Evolutionary conservation across 2,888 invertebrate species (phyloP).

Genomic region (Bedellia somnulentella): DNA sequence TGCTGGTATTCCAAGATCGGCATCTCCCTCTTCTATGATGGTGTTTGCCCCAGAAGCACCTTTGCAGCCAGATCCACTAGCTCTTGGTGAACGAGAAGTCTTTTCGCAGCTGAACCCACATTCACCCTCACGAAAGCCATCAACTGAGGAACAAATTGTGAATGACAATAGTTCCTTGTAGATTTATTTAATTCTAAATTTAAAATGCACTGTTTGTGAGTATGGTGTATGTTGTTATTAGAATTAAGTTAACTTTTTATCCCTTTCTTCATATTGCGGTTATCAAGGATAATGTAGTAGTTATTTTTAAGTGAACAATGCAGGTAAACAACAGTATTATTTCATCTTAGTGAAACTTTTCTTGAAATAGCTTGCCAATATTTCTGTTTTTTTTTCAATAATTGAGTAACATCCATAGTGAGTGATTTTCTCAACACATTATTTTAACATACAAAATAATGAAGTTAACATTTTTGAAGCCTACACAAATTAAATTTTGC

Average conservation of each 20-base stretch:
- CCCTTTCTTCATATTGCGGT: slow-evolving; percentile 34
- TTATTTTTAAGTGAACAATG: no score
- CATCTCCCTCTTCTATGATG: slow-evolving; percentile 68
- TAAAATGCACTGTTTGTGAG: slow-evolving; percentile 16
- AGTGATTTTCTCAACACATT: no score
- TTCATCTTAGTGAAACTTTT: no score
- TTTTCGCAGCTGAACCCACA: slow-evolving; percentile 47
- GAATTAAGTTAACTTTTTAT: slow-evolving; percentile 6
- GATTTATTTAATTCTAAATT: slow-evolving; percentile 21
- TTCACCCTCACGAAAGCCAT: slow-evolving; percentile 31
- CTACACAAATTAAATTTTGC: no score
- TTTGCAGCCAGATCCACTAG: slow-evolving; percentile 43
- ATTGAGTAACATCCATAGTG: no score
- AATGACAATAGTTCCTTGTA: slow-evolving; percentile 47
- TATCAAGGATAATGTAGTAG: no score
- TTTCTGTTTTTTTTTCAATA: no score
- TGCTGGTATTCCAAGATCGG: slow-evolving; percentile 51
- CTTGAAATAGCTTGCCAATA: no score
- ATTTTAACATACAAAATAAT: no score
- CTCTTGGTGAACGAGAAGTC: slow-evolving; percentile 50
- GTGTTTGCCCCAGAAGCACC: slow-evolving; percentile 36
- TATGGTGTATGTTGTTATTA: slow-evolving; percentile 2
- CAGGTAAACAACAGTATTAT: no score
- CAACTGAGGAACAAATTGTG: slow-evolving; percentile 40
- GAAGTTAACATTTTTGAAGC: no score